phyloP scores from a whole-genome alignment of 2,113 vertebrate genomes.

The Tautogolabrus adspersus region DNA sequence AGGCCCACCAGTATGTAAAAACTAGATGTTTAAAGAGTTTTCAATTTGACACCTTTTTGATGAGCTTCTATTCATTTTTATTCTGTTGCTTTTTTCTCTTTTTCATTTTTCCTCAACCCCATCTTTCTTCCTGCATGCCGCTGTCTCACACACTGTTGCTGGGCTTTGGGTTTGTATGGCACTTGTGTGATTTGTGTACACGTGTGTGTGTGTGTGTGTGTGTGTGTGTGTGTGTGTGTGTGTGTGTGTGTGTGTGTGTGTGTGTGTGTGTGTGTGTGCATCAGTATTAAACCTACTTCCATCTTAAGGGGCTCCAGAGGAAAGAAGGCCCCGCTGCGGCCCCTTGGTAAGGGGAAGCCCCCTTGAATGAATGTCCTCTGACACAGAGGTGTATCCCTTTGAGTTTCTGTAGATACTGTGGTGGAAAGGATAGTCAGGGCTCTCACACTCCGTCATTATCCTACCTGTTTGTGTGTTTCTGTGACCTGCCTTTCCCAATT shows the following conservation, averaged over 20 bases:
- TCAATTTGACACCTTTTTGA: conserved; percentile 8
- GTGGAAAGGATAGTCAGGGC: conserved; percentile 6
- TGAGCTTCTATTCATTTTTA: conserved; percentile 27
- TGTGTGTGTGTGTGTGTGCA: conserved; percentile 11
- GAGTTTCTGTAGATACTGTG: background rate
- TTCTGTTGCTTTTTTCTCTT: conserved; percentile 12
- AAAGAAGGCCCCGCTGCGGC: conserved; percentile 51
- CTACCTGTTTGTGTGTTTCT: conserved; percentile 16
- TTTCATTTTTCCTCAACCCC: conserved; percentile 20
- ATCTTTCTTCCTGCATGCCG: conserved; percentile 61
- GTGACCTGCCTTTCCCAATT: background rate
- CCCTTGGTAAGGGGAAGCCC: conserved; percentile 64
- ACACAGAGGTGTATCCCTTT: conserved; percentile 33
- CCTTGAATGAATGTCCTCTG: conserved; percentile 13
- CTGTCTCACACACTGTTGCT: conserved; percentile 47
- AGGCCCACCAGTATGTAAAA: too few species aligned
- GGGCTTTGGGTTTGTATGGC: conserved; percentile 60
- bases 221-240: conserved; percentile 8
- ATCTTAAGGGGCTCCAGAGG: conserved; percentile 65
- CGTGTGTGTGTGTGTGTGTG: conserved; percentile 17
- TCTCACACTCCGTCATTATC: background rate
- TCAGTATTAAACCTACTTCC: conserved; percentile 71
- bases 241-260: conserved; percentile 16
- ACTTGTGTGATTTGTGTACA: background rate
- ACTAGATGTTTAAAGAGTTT: background rate